Base-by-base conservation (phyloP, 1,140 invertebrate genomes). In the Bilobella aurantiaca region DNA sequence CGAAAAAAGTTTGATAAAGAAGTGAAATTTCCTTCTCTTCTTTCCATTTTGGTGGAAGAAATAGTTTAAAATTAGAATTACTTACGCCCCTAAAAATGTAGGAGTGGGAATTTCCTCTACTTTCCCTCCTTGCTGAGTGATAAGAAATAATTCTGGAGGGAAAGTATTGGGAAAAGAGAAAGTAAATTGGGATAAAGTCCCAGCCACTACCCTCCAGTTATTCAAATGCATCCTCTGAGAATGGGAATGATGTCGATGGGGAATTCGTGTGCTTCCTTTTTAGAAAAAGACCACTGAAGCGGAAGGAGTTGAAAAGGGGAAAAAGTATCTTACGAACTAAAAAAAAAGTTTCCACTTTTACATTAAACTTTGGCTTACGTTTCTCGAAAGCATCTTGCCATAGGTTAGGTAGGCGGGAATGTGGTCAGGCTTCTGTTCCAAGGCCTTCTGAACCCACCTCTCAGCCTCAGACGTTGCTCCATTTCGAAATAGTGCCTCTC, bases 351-450 rank as follows among this genome's bases (percentile, higher is more conserved):
- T 42, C 34, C 18, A 8, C 34, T 42, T 42, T 42, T 8, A 42
- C 34, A 42, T 42, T 42, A 42, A 42, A 42, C 34, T 42, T 42
- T 42, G 23, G 25, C 86, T 85, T 83, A 94, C 92, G 84, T 91
- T 90, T 81, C 87, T 86, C 37, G 90, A 87, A 27, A 93, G 80
- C 59, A 95, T 85, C 78, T 93, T 92, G 42, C 91, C 93, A 75
- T 94, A 91, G 53, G 91, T 93, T 58, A 96, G 82, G 77, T 95
- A 89, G 37, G 91, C 90, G 18, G 89, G 90, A 62, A 91, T 85
- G 76, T 94, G 89, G 75, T 91, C 86, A 42, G 90, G 88, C 77
- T 92, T 89, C 42, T 84, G 81, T 58, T 84, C 82, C 29, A 94
- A 76, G 1, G 91, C 90, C 63, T 89, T 86, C 57, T 84, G 81